These are phyloP conservation scores for Spodoptera picta DNA, from an alignment of 2,888 invertebrate genomes.

Conservation along the genomic window DNA sequence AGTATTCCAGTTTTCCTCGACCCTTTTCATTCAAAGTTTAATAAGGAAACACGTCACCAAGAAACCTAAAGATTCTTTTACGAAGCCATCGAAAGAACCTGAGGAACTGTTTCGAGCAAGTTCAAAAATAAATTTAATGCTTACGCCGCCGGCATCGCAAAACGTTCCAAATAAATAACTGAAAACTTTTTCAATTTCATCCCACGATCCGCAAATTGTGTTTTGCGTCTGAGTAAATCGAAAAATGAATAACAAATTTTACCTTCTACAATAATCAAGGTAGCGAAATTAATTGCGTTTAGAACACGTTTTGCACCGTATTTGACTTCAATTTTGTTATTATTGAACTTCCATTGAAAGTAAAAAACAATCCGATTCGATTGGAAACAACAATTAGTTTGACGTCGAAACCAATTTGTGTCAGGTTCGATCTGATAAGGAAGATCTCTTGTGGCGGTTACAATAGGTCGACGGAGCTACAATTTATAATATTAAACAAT, in stretches of 20 bases:
- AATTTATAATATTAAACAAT: conserved; percentile 63
- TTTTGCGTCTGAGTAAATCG: conserved; percentile 86
- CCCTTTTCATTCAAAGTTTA: not conserved
- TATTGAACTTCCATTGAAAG: conserved; percentile 20
- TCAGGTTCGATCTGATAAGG: conserved; percentile 37
- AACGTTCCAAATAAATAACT: conserved; percentile 85
- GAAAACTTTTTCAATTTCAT: conserved; percentile 88
- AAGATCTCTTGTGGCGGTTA: conserved; percentile 34
- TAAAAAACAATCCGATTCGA: conserved; percentile 29
- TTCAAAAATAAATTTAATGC: conserved; percentile 81
- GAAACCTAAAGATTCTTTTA: conserved; percentile 21
- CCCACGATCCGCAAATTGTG: conserved; percentile 84
- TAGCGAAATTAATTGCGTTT: conserved; percentile 76
- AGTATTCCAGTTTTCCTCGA: not conserved
- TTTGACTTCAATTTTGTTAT: conserved; percentile 42
- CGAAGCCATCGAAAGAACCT: conserved; percentile 34
- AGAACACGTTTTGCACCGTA: conserved; percentile 51
- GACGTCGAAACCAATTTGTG: conserved; percentile 36
- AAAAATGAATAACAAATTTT: conserved; percentile 84
- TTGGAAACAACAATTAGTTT: conserved; percentile 42
- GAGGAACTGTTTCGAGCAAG: conserved; percentile 67
- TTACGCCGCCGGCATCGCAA: conserved; percentile 72
- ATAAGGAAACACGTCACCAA: conserved; percentile 17
- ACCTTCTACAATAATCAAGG: conserved; percentile 76
- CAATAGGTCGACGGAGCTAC: conserved; percentile 41